Percentiles rank a stretch among this genome's conserved stretches.
phyloP scores from a whole-genome alignment of 2,888 invertebrate genomes.

The Tachina fera region DNA sequence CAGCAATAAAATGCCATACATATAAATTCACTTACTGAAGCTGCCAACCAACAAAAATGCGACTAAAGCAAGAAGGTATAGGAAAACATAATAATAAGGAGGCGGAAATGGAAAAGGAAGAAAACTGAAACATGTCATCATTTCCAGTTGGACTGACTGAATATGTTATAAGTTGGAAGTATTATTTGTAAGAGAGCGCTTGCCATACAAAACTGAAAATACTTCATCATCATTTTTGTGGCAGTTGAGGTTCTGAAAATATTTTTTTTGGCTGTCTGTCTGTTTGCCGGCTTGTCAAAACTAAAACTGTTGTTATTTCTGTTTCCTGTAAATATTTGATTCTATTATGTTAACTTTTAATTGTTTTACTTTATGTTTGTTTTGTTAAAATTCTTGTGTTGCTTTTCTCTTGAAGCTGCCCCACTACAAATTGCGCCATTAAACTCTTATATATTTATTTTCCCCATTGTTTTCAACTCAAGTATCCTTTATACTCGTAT shows the following conservation, averaged over 20 bases:
- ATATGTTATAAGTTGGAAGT: background rate
- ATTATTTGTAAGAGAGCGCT: background rate
- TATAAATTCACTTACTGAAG: conserved; percentile 7
- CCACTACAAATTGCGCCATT: conserved; percentile 6
- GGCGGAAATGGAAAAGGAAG: background rate
- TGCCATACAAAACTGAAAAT: background rate
- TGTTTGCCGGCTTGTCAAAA: too few relatives aligned
- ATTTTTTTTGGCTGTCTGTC: background rate
- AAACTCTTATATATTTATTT: conserved; percentile 1
- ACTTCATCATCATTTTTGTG: background rate
- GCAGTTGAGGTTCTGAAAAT: background rate
- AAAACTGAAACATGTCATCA: background rate
- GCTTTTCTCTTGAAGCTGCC: background rate
- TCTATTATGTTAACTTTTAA: conserved; percentile 81
- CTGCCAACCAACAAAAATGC: background rate
- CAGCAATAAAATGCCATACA: conserved; percentile 37
- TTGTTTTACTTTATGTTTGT: conserved; percentile 75
- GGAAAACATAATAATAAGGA: background rate
- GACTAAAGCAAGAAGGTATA: conserved; percentile 14
- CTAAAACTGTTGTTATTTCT: background rate
- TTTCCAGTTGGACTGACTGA: background rate
- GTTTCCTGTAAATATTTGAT: conserved; percentile 80
- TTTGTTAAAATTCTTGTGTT: conserved; percentile 38
- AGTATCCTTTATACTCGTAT: conserved; percentile 24
- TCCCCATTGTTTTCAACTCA: background rate